phyloP scores from a whole-genome alignment of 2,888 invertebrate species.

The Megamerina dolium region DNA sequence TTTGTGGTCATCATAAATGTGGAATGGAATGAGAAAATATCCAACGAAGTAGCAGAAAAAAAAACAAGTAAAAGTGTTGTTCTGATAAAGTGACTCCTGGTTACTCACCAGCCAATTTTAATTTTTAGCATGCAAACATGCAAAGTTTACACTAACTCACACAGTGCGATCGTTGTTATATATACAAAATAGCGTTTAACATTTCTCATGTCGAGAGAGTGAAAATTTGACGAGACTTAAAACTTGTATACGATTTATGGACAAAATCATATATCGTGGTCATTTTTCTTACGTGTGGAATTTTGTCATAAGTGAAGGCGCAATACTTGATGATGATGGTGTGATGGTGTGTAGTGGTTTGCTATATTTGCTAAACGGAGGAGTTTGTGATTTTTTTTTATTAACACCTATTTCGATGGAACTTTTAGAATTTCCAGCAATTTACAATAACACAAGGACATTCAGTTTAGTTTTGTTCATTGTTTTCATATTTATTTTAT shows the following conservation, averaged over 20 bases:
- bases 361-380: slow-evolving; percentile 9
- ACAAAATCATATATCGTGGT: too few relatives aligned
- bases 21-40: too few relatives aligned
- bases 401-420: slow-evolving; percentile 7
- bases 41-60: too few relatives aligned
- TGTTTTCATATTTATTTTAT: neutral
- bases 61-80: too few relatives aligned
- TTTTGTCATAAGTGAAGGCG: neutral
- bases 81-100: too few relatives aligned
- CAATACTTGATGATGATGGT: neutral
- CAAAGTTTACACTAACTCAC: neutral
- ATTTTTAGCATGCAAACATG: neutral
- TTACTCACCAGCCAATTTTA: too few relatives aligned
- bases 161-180: too few relatives aligned
- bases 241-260: too few relatives aligned
- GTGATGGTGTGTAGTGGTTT: neutral
- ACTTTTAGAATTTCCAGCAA: neutral
- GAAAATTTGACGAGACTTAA: slow-evolving; percentile 28
- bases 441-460: neutral
- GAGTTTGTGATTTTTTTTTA: slow-evolving; percentile 10
- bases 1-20: too few relatives aligned
- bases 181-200: neutral
- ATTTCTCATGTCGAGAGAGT: slow-evolving; percentile 20
- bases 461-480: neutral
- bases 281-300: too few relatives aligned